Evolutionary conservation across 2,888 invertebrate genomes (phyloP).

Genomic region (Crematogaster levior): DNA sequence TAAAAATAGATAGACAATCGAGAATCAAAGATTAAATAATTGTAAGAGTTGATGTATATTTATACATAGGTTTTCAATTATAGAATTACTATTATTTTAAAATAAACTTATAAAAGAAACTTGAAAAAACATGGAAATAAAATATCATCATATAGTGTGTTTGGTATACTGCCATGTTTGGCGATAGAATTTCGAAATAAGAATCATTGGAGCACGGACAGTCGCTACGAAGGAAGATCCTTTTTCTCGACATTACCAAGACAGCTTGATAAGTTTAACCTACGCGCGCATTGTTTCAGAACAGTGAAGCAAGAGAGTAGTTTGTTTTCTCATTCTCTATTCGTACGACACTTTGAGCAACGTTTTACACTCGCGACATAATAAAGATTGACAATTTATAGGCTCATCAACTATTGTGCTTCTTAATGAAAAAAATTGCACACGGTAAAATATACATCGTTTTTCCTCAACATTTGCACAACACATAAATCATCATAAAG

Average conservation of each 20-base stretch:
- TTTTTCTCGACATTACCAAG: slow-evolving; percentile 56
- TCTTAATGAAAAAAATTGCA: background rate
- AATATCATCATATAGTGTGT: background rate
- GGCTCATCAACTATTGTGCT: slow-evolving; percentile 11
- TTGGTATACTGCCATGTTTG: background rate
- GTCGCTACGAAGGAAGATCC: slow-evolving; percentile 50
- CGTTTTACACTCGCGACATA: slow-evolving; percentile 23
- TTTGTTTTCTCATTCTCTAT: slow-evolving; percentile 52
- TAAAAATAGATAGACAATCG: background rate
- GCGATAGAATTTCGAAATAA: slow-evolving; percentile 15
- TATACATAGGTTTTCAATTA: background rate
- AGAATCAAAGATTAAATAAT: background rate
- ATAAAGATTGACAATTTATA: slow-evolving; percentile 14
- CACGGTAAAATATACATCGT: background rate
- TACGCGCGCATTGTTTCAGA: slow-evolving; percentile 67
- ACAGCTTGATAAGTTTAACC: slow-evolving; percentile 65
- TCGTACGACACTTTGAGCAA: slow-evolving; percentile 12
- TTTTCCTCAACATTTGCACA: background rate
- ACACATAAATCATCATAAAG: slow-evolving; percentile 16
- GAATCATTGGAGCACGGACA: slow-evolving; percentile 11
- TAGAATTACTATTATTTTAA: background rate
- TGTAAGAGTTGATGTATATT: background rate
- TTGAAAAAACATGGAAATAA: background rate
- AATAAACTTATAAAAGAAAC: background rate
- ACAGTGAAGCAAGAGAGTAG: slow-evolving; percentile 55